Conservation (phyloP, 64 coral and sea anemone species). For the Pocillopora verrucosa region DNA sequence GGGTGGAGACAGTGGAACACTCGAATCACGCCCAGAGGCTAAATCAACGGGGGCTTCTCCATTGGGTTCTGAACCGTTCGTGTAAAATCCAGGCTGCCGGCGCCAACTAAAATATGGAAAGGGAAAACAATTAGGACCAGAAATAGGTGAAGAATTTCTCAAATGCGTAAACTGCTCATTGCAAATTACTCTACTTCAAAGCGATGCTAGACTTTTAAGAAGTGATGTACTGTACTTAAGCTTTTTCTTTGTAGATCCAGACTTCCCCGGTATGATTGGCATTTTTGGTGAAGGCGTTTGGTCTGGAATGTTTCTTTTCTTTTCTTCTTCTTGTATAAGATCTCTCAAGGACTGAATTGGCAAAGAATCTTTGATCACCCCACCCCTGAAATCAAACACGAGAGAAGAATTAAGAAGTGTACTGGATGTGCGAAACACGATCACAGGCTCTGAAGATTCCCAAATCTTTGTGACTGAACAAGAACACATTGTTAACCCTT, state of each 20-base stretch:
- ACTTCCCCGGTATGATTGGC: not conserved
- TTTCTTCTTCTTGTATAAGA: slow-evolving; percentile 60
- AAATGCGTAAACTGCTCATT: too few species aligned
- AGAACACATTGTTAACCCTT: too few species aligned
- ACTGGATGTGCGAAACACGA: too few species aligned
- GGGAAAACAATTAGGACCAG: not conserved
- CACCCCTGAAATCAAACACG: slow-evolving; percentile 24
- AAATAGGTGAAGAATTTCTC: not conserved
- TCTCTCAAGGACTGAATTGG: slow-evolving; percentile 45
- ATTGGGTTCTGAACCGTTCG: not conserved
- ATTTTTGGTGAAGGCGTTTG: not conserved
- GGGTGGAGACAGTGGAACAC: slow-evolving; percentile 13
- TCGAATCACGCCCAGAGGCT: not conserved
- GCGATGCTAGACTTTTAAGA: not conserved
- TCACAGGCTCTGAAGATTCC: too few species aligned
- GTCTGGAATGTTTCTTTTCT: not conserved
- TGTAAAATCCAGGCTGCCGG: slow-evolving; percentile 19
- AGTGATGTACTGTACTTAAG: not conserved
- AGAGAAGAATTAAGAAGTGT: not conserved
- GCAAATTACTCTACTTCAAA: too few species aligned
- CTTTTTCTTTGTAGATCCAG: slow-evolving; percentile 21
- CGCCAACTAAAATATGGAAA: slow-evolving; percentile 4
- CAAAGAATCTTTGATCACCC: not conserved
- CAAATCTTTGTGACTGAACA: too few species aligned
- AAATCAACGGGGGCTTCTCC: not conserved